Conservation (phyloP, 2,888 invertebrate genomes). For the Acrocyrtus sp. region DNA sequence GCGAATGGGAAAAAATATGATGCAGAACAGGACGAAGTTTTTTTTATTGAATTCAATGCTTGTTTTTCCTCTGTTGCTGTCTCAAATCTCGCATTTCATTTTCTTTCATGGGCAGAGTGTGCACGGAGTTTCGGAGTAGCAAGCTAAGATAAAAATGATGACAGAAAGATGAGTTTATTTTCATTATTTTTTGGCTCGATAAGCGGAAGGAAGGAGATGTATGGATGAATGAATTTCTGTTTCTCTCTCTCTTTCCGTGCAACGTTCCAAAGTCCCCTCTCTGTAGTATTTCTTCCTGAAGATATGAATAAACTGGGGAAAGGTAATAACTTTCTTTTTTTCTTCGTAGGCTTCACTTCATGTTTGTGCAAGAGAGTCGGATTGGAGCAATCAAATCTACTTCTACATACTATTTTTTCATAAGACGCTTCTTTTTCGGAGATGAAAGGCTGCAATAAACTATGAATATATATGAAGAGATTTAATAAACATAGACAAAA, state of each 20-base stretch:
- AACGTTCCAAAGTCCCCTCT: neutral
- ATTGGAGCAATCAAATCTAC: neutral
- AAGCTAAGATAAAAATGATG: neutral
- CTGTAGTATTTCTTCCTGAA: neutral
- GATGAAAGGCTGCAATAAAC: neutral
- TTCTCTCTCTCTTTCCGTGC: too few species aligned
- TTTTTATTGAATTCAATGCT: neutral
- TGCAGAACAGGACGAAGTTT: too few species aligned
- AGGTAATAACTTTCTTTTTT: neutral
- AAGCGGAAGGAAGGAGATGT: neutral
- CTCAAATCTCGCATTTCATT: too few species aligned
- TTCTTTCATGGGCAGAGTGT: neutral
- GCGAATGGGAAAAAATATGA: too few species aligned
- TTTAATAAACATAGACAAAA: too few species aligned
- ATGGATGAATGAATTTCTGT: too few species aligned
- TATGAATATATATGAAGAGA: too few species aligned
- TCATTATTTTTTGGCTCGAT: constrained; percentile 1
- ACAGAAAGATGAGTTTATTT: neutral
- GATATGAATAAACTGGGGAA: neutral
- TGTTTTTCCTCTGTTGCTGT: neutral
- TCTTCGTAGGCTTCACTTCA: too few species aligned
- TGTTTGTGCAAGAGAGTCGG: too few species aligned
- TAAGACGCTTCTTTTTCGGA: neutral
- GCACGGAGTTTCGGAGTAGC: too few species aligned
- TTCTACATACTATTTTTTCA: neutral